Conservation (phyloP, 2,113 vertebrate genomes). For the Todiramphus saurophagus region DNA sequence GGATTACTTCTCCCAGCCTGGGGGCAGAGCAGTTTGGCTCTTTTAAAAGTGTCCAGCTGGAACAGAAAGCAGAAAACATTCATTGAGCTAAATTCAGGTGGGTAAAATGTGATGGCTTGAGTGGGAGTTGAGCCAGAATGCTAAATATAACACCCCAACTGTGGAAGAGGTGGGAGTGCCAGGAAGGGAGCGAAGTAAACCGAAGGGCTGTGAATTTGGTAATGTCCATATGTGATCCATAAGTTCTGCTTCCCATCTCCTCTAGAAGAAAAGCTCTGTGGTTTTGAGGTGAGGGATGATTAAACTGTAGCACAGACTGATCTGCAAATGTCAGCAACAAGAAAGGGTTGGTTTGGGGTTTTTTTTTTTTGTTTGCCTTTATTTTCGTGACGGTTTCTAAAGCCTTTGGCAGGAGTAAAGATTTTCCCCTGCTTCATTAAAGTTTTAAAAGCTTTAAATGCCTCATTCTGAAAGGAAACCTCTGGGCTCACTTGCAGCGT, state of each 20-base stretch:
- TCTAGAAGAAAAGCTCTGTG: slow-evolving; percentile 3
- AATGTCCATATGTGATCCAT: slow-evolving; percentile 3
- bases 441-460: slow-evolving; percentile 45
- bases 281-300: slow-evolving; percentile 45
- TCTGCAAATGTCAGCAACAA: slow-evolving; percentile 37
- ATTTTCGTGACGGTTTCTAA: background rate
- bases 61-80: background rate
- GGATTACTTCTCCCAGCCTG: background rate
- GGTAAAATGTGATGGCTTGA: background rate
- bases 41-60: background rate
- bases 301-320: background rate
- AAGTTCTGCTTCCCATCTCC: slow-evolving; percentile 5
- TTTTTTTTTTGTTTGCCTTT: background rate
- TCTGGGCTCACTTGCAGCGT: background rate
- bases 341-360: background rate
- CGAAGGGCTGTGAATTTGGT: background rate
- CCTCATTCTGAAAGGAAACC: slow-evolving; percentile 22
- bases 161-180: background rate
- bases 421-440: slow-evolving; percentile 43
- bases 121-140: background rate
- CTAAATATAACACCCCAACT: background rate
- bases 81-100: background rate
- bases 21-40: background rate
- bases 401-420: background rate
- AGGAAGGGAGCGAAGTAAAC: background rate